These are phyloP conservation scores for Scaptodrosophila latifasciaeformis DNA, from an alignment of 2,888 invertebrate species.

Conservation along the genomic window DNA sequence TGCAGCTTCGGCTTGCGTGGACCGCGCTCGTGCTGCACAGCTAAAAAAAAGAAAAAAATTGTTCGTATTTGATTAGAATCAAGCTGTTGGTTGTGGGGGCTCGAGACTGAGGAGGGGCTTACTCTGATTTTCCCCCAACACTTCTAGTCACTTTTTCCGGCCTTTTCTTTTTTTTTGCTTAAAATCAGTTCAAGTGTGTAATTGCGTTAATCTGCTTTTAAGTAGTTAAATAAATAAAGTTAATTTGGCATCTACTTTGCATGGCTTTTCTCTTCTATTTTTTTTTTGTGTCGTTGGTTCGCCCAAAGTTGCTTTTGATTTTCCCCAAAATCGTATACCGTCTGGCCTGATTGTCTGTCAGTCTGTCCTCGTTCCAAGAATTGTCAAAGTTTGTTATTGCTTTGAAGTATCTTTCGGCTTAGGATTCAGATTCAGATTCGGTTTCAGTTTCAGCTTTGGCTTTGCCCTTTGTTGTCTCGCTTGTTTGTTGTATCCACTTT, in stretches of 20 bases:
- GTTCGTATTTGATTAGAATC: background rate
- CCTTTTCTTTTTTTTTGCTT: conserved; percentile 37
- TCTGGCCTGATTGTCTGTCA: too few species aligned
- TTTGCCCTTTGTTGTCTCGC: conserved; percentile 4
- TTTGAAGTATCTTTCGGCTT: background rate
- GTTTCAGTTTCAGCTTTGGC: too few species aligned
- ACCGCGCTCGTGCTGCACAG: conserved; percentile 97
- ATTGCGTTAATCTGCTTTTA: conserved; percentile 74
- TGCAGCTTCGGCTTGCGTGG: conserved; percentile 94
- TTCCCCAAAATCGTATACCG: background rate
- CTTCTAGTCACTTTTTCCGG: background rate
- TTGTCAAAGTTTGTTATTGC: background rate
- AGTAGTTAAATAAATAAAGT: conserved; percentile 74
- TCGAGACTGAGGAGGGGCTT: background rate
- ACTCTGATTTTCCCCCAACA: background rate
- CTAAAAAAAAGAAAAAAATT: conserved; percentile 76
- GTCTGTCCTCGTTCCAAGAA: too few species aligned
- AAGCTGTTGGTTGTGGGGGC: background rate
- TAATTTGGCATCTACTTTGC: conserved; percentile 65
- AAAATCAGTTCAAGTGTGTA: conserved; percentile 71
- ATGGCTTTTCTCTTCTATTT: conserved; percentile 39
- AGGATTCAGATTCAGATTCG: too few species aligned
- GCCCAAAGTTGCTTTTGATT: conserved; percentile 23
- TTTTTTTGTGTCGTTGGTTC: conserved; percentile 13
- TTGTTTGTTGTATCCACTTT: conserved; percentile 23